Evolutionary conservation across 2,888 invertebrate genomes (phyloP), one percentile per base, ranked within the genome.

Genomic region (Leptinotarsa tumamoca): DNA sequence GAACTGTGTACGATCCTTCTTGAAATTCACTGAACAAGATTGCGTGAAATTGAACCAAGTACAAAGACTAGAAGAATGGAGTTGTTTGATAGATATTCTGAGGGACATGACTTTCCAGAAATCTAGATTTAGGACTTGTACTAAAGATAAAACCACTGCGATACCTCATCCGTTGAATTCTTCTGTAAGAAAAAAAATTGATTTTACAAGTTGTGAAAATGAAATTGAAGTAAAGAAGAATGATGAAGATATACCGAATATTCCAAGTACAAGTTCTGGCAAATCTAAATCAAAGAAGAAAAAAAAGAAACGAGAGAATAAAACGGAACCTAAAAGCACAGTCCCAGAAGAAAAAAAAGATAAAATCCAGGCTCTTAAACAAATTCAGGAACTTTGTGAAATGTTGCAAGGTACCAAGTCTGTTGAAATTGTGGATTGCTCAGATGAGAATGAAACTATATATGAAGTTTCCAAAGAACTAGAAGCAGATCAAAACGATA

Each of bases 21-120:
- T 77, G 27, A 76, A 71, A 49, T 71, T 75, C 54, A 71, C 68
- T 3, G 78, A 79, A 69, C 61, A 68, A 49, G 78, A 79, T 58
- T 75, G 56, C 17, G 72, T 79, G 15, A 52, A 79, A 17, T 51
- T 75, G n/a, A 66, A 68, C n/a, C 58, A 68, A 51, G 71, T 69
- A 23, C 23, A 63, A 14, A 63, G 67, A 43, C 15, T 43, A 17
- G 27, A 69, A 17, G 18, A 71, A 27, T 79, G 76, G 75, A 54
- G 68, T 27, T 33, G 54, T 61, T 61, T 79, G 3, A 61, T 72
- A 67, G 61, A 76, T 50, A 71, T 79, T 69, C 67, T 79, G 68
- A 71, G 33, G 5, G 58, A 72, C 27, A 73, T 77, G 76, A 68
- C 66, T 27, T 79, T 79, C 63, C 72, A 73, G 67, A 75, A 75